phyloP scores from a whole-genome alignment of 2,888 invertebrate genomes.

The Spilosoma lubricipeda region DNA sequence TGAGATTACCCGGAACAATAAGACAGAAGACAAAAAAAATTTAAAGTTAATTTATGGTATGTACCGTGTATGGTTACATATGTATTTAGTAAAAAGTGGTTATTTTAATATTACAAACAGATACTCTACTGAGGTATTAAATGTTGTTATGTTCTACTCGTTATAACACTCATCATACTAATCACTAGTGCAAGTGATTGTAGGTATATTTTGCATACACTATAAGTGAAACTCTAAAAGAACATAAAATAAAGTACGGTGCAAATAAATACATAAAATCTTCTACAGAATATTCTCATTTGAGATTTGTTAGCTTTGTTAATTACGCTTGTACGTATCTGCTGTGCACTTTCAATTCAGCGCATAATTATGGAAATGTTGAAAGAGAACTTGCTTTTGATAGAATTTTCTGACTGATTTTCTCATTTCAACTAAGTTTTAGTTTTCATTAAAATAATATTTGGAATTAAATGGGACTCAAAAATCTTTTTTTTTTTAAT shows the following conservation, averaged over 20 bases:
- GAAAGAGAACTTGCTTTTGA: slow-evolving; percentile 6
- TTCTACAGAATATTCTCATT: slow-evolving; percentile 5
- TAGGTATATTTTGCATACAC: neutral
- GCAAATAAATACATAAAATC: neutral
- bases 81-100: too few species aligned
- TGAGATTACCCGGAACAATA: too few species aligned
- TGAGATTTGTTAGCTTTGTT: slow-evolving; percentile 20
- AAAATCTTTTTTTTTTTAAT: neutral
- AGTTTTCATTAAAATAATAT: neutral
- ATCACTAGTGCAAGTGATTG: neutral
- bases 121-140: too few species aligned
- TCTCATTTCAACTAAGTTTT: slow-evolving; percentile 1
- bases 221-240: neutral
- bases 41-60: too few species aligned
- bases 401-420: neutral
- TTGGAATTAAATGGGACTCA: neutral
- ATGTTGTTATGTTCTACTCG: too few species aligned
- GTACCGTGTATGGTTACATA: too few species aligned
- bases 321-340: slow-evolving; percentile 14
- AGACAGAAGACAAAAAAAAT: too few species aligned
- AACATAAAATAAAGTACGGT: neutral
- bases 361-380: slow-evolving; percentile 22
- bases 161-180: too few species aligned
- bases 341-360: slow-evolving; percentile 20
- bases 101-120: too few species aligned